These are phyloP conservation scores for Platyscapa corneri DNA, from an alignment of 1,140 invertebrate species.

Conservation along the genomic window DNA sequence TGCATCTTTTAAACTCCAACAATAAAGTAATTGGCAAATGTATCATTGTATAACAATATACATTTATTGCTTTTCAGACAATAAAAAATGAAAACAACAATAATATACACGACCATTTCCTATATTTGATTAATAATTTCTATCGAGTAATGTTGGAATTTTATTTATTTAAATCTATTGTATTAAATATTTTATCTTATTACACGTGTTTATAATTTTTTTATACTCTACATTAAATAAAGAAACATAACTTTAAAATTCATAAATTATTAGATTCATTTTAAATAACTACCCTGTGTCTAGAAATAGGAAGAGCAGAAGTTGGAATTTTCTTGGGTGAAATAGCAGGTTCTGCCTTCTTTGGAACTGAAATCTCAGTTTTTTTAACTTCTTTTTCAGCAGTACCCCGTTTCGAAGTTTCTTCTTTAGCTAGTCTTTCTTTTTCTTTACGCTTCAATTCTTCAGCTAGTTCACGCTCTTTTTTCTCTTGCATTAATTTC, in stretches of 20 bases:
- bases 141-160: too few relatives aligned
- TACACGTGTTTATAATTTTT: not conserved
- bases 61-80: too few relatives aligned
- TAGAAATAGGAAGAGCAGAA: slow-evolving; percentile 65
- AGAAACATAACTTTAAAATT: not conserved
- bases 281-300: slow-evolving; percentile 65
- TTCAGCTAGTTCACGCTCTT: slow-evolving; percentile 52
- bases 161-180: too few relatives aligned
- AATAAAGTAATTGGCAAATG: too few relatives aligned
- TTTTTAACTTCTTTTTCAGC: slow-evolving; percentile 70
- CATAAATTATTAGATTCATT: not conserved
- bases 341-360: slow-evolving; percentile 65
- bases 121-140: too few relatives aligned
- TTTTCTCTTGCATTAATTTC: slow-evolving; percentile 50
- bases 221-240: not conserved
- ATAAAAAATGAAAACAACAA: too few relatives aligned
- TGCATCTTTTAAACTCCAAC: too few relatives aligned
- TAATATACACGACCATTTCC: too few relatives aligned
- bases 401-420: slow-evolving; percentile 58
- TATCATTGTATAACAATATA: too few relatives aligned
- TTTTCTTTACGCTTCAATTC: slow-evolving; percentile 52
- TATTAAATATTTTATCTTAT: too few relatives aligned
- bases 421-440: slow-evolving; percentile 60
- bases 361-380: slow-evolving; percentile 58
- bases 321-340: slow-evolving; percentile 70